Evolutionary conservation across 2,888 invertebrate species (phyloP).

Genomic region (Tipula unca): DNA sequence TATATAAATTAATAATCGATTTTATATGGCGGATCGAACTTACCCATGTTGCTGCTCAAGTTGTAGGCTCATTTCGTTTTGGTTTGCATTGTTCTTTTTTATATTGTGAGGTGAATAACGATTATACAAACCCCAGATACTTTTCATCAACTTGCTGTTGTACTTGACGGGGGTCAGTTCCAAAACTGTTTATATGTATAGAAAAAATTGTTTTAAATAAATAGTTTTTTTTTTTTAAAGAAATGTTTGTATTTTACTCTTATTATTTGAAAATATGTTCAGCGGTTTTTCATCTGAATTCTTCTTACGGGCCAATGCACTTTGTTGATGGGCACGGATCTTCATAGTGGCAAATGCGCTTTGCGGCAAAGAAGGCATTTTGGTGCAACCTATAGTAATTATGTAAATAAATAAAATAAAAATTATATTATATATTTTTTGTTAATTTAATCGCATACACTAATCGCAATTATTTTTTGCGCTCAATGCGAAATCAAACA

Average conservation of each 20-base stretch:
- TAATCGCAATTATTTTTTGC: neutral
- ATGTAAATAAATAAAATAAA: neutral
- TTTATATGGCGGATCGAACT: slow-evolving; percentile 24
- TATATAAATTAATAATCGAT: neutral
- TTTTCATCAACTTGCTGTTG: slow-evolving; percentile 81
- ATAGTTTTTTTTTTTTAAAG: too few species aligned
- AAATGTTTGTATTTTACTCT: slow-evolving; percentile 32
- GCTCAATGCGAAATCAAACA: neutral
- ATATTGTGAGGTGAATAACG: slow-evolving; percentile 82
- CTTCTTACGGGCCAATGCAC: slow-evolving; percentile 46
- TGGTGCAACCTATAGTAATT: slow-evolving; percentile 24
- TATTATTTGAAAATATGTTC: slow-evolving; percentile 32
- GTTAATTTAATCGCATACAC: neutral
- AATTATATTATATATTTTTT: neutral
- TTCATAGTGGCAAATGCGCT: slow-evolving; percentile 65
- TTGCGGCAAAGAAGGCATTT: slow-evolving; percentile 69
- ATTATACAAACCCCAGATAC: slow-evolving; percentile 87
- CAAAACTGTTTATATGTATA: slow-evolving; percentile 43
- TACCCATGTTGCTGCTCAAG: slow-evolving; percentile 33
- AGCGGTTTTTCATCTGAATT: slow-evolving; percentile 37
- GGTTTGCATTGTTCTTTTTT: slow-evolving; percentile 64
- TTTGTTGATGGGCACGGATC: slow-evolving; percentile 45
- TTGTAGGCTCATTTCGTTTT: slow-evolving; percentile 24
- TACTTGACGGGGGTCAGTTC: slow-evolving; percentile 66
- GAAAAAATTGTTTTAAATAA: too few species aligned